phyloP scores from a whole-genome alignment of 1,140 invertebrate species.

The Ladona fulva region DNA sequence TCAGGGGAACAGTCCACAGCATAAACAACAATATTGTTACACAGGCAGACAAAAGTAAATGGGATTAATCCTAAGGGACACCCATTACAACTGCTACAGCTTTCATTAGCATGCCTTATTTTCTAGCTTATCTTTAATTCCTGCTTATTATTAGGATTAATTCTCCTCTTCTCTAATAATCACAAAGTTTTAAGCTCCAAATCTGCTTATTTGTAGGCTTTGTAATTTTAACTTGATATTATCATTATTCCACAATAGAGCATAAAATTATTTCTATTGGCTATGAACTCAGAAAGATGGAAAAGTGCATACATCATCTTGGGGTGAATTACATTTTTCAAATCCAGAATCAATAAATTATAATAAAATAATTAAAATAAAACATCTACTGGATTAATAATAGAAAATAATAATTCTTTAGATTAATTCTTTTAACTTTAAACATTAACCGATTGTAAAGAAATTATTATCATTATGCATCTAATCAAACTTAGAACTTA shows the following conservation, averaged over 20 bases:
- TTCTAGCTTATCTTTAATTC: constrained; percentile 10
- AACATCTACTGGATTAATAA: too few relatives aligned
- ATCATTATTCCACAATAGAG: not conserved
- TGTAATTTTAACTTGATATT: not conserved
- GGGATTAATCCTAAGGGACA: not conserved
- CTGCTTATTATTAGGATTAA: not conserved
- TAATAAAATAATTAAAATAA: too few relatives aligned
- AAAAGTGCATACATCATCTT: not conserved
- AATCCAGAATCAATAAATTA: too few relatives aligned
- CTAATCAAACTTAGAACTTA: not conserved
- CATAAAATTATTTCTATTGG: not conserved
- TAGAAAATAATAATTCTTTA: too few relatives aligned
- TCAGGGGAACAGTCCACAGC: constrained; percentile 1
- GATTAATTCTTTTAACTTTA: too few relatives aligned
- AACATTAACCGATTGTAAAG: too few relatives aligned
- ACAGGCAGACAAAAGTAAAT: constrained; percentile 1
- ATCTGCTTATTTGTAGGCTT: not conserved
- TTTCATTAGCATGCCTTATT: constrained; percentile 6
- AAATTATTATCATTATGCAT: not conserved
- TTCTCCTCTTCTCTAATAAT: not conserved
- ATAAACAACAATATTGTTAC: not conserved
- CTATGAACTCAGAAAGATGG: not conserved
- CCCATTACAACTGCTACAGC: not conserved
- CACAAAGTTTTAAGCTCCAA: not conserved
- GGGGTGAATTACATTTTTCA: too few relatives aligned